phyloP scores from a whole-genome alignment of 2,888 invertebrate genomes.

The Pseudococcus viburni region DNA sequence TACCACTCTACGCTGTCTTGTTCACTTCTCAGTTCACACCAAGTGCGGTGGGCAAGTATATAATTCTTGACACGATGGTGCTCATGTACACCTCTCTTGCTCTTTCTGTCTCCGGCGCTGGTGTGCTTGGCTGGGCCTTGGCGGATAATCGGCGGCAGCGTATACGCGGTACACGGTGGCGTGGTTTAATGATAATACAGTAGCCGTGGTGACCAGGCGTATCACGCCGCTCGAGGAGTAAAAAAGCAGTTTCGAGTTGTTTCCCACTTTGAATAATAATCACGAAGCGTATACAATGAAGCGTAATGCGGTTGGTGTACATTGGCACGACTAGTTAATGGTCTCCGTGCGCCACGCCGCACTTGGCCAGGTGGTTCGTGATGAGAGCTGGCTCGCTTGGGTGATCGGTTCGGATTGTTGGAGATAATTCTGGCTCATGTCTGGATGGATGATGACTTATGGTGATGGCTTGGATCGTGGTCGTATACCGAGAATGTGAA shows the following conservation, averaged over 20 bases:
- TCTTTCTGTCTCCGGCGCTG: not conserved
- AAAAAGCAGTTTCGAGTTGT: not conserved
- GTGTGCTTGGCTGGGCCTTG: constrained; percentile 14
- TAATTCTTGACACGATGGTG: constrained; percentile 2
- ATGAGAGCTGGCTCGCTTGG: no score
- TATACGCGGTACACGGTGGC: not conserved
- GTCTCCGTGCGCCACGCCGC: not conserved
- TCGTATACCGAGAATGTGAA: no score
- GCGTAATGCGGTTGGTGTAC: constrained; percentile 8
- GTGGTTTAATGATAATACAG: constrained; percentile 14
- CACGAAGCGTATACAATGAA: not conserved
- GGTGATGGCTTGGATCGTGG: no score
- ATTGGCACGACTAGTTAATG: not conserved
- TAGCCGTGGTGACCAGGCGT: not conserved
- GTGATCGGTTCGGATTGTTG: no score
- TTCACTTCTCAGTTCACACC: not conserved
- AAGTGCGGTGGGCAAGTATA: constrained; percentile 13
- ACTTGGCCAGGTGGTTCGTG: no score
- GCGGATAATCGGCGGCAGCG: not conserved
- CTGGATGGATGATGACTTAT: no score
- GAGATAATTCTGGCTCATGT: no score
- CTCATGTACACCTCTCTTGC: not conserved
- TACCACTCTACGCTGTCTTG: not conserved
- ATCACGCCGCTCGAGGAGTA: not conserved
- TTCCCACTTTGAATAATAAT: constrained; percentile 7